Conservation (phyloP, 2,113 vertebrate species). For the Rutilus rutilus region DNA sequence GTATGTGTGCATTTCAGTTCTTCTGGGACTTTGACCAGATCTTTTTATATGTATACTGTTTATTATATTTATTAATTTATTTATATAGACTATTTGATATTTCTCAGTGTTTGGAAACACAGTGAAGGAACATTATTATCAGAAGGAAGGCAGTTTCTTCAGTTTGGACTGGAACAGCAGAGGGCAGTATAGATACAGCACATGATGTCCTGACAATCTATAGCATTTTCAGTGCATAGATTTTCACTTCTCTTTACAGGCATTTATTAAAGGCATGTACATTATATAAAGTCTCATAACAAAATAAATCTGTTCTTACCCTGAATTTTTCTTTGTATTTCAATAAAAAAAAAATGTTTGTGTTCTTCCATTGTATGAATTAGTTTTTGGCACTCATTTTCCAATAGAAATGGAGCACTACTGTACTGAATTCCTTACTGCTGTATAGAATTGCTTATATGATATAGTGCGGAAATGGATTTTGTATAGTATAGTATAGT, state of each 20-base stretch:
- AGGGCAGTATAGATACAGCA: conserved; percentile 54
- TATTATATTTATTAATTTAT: conserved; percentile 63
- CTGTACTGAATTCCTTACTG: background rate
- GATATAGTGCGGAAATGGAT: background rate
- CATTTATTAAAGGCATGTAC: conserved; percentile 40
- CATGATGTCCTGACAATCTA: conserved; percentile 38
- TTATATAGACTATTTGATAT: conserved; percentile 38
- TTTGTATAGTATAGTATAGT: background rate
- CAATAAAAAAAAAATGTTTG: background rate
- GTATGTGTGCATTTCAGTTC: background rate
- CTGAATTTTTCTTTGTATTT: background rate
- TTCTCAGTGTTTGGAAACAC: conserved; percentile 20
- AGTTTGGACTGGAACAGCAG: conserved; percentile 44
- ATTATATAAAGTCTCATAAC: conserved; percentile 30
- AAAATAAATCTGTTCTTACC: conserved; percentile 38
- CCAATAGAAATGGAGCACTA: background rate
- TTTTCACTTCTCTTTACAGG: conserved; percentile 9
- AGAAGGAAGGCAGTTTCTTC: background rate
- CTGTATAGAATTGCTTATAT: background rate
- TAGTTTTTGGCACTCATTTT: background rate
- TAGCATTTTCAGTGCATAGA: background rate
- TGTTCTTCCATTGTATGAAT: background rate
- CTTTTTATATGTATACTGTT: conserved; percentile 38
- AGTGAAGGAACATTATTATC: conserved; percentile 1
- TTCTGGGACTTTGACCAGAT: conserved; percentile 21